A percentile compares a stretch with the other conserved stretches of the same genome.
phyloP scores from a whole-genome alignment of 2,113 vertebrate species.

The Pangasianodon gigas region DNA sequence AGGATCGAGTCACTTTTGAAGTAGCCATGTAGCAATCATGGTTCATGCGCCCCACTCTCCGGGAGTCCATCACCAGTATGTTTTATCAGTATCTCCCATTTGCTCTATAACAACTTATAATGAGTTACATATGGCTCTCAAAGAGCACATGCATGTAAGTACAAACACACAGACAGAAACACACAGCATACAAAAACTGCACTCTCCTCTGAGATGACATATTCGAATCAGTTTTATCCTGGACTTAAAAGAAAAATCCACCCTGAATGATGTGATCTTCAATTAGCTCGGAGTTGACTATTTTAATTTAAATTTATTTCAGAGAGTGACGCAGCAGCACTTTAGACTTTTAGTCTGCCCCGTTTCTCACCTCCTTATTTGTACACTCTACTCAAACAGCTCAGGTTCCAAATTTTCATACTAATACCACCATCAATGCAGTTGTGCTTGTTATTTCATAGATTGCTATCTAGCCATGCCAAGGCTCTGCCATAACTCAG shows the following conservation, averaged over 20 bases:
- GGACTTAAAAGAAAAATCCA: background rate
- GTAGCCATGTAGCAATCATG: background rate
- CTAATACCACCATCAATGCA: background rate
- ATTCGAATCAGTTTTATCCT: background rate
- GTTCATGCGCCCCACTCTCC: background rate
- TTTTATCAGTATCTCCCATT: constrained; percentile 30
- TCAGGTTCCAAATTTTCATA: background rate
- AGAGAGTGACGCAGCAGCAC: background rate
- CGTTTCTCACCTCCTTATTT: background rate
- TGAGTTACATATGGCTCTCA: constrained; percentile 13
- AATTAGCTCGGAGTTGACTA: no score
- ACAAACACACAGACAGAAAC: constrained; percentile 5
- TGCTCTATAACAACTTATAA: constrained; percentile 6
- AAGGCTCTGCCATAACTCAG: background rate
- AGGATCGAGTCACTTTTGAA: constrained; percentile 13
- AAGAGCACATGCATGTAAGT: constrained; percentile 8
- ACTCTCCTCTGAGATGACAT: background rate
- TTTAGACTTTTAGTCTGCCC: background rate
- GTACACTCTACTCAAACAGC: background rate
- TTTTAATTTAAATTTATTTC: background rate
- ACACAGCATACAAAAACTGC: background rate
- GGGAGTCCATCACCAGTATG: background rate
- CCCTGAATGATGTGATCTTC: no score
- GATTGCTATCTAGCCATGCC: background rate
- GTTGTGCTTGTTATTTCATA: background rate